Percentiles rank a stretch among this genome's conserved stretches.
These are phyloP conservation scores for Helicolenus hilgendorfi DNA, from an alignment of 2,797 vertebrate species.

Conservation along the genomic window DNA sequence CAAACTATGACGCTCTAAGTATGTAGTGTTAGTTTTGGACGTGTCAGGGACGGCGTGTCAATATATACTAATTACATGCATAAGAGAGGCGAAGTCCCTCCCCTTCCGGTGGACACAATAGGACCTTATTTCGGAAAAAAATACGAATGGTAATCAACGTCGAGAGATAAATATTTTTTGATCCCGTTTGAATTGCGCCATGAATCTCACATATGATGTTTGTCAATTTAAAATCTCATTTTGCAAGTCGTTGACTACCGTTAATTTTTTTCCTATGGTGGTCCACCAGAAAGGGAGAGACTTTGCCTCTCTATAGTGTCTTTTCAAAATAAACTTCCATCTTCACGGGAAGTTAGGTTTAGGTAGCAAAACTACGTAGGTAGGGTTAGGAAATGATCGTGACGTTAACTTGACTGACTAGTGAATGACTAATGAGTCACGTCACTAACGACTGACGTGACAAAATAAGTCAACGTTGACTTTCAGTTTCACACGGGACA, in stretches of 20 bases:
- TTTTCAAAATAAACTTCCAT: neutral
- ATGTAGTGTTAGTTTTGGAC: neutral
- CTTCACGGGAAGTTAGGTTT: neutral
- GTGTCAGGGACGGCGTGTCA: neutral
- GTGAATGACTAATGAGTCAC: neutral
- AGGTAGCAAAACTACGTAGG: neutral
- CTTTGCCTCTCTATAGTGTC: neutral
- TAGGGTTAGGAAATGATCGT: too few species aligned
- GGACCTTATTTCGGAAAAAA: too few species aligned
- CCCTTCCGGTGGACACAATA: too few species aligned
- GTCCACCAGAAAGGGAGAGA: too few species aligned
- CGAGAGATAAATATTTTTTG: too few species aligned
- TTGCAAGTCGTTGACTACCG: too few species aligned
- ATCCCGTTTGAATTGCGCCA: too few species aligned
- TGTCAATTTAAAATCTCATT: rapidly evolving
- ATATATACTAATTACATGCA: neutral
- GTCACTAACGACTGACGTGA: neutral
- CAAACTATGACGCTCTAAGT: neutral
- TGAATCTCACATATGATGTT: too few species aligned
- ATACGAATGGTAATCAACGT: rapidly evolving
- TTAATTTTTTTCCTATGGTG: too few species aligned
- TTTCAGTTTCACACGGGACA: neutral
- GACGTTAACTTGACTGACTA: neutral
- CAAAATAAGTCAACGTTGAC: neutral
- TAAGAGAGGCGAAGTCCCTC: neutral